phyloP scores from a whole-genome alignment of 2,113 vertebrate species.

The Oncorhynchus gorbuscha region DNA sequence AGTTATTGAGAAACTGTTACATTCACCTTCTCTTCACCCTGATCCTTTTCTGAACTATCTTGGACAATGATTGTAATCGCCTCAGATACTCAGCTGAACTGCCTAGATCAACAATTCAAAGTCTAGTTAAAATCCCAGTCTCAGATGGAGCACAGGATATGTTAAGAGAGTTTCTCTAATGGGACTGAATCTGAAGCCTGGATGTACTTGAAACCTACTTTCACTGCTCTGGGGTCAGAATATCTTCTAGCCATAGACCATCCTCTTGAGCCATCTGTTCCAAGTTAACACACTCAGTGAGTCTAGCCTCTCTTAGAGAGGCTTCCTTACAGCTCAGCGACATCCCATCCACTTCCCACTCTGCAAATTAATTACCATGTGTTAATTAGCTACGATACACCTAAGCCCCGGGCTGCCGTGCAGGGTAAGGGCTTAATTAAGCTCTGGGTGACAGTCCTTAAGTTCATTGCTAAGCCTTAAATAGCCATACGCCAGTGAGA shows the following conservation, averaged over 20 bases:
- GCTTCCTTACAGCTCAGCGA: slow-evolving; percentile 45
- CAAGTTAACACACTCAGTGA: neutral
- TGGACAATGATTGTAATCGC: too few species aligned
- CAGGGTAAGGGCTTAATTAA: slow-evolving; percentile 63
- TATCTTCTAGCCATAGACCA: neutral
- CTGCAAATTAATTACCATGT: slow-evolving; percentile 70
- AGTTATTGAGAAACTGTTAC: too few species aligned
- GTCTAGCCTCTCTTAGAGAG: neutral
- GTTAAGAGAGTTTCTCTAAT: too few species aligned
- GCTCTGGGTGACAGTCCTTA: slow-evolving; percentile 68
- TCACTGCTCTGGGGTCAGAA: neutral
- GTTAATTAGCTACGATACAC: slow-evolving; percentile 72
- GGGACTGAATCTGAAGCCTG: too few species aligned
- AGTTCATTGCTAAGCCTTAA: slow-evolving; percentile 58
- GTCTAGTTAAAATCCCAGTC: too few species aligned
- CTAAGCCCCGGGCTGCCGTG: slow-evolving; percentile 53
- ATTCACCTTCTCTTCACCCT: too few species aligned
- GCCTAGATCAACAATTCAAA: too few species aligned
- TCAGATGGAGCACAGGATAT: too few species aligned
- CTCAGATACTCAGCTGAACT: too few species aligned
- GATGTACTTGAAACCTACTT: neutral
- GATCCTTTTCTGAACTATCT: too few species aligned
- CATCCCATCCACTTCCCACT: slow-evolving; percentile 42
- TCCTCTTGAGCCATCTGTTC: neutral
- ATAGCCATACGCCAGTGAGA: slow-evolving; percentile 7